Percentiles rank a stretch among this genome's conserved stretches.
These are phyloP conservation scores for Spinus olivaceus DNA, from an alignment of 2,797 vertebrate species.

Conservation along the genomic window DNA sequence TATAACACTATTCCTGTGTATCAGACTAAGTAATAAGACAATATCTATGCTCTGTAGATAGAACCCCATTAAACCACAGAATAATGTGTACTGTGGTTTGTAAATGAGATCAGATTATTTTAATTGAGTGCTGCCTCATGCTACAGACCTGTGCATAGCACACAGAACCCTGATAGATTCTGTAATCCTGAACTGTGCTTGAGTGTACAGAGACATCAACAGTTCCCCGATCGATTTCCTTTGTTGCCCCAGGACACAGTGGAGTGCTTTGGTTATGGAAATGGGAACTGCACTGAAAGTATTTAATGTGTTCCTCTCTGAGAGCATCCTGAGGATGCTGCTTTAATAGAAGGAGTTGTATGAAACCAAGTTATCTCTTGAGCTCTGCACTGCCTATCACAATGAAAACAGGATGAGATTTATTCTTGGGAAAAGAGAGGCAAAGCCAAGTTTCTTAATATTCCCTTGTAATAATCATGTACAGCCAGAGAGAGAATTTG, in stretches of 20 bases:
- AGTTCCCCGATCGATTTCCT: background rate
- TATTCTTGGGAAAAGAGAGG: background rate
- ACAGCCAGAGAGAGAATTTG: background rate
- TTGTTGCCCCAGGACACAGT: background rate
- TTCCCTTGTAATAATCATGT: background rate
- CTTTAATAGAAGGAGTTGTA: background rate
- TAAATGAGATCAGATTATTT: background rate
- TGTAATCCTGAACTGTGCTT: background rate
- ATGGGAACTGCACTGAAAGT: background rate
- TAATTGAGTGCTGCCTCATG: background rate
- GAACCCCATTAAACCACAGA: background rate
- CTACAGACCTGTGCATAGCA: background rate
- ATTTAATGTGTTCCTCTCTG: background rate
- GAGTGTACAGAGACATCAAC: background rate
- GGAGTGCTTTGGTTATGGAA: background rate
- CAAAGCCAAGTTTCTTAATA: background rate
- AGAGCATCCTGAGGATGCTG: background rate
- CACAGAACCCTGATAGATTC: background rate
- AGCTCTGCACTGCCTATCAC: background rate
- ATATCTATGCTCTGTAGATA: background rate
- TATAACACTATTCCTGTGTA: background rate
- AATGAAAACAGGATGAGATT: slow-evolving; percentile 7
- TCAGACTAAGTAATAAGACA: background rate
- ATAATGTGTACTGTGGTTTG: background rate
- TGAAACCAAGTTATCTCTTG: background rate